phyloP scores from a whole-genome alignment of 92 coral and sea anemone genomes.

The Phenganax marumi region DNA sequence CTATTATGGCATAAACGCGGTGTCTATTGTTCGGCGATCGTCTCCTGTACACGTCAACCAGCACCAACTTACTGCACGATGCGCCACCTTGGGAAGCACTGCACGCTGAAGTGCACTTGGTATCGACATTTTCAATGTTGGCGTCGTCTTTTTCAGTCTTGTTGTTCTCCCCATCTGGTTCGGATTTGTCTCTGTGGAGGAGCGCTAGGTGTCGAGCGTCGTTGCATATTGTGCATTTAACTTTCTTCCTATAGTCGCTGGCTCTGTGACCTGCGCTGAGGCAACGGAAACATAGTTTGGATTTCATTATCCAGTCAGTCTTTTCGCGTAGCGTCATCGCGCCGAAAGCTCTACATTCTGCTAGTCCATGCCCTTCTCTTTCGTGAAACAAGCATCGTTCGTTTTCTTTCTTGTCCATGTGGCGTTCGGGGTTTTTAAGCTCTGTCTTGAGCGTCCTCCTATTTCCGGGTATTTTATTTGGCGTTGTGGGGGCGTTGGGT shows the following conservation, averaged over 20 bases:
- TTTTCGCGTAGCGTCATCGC: background rate
- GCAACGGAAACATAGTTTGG: slow-evolving; percentile 22
- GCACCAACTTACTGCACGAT: slow-evolving; percentile 55
- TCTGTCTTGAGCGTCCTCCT: background rate
- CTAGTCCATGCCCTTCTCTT: background rate
- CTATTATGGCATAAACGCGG: slow-evolving; percentile 53
- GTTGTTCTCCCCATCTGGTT: background rate
- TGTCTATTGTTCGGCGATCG: slow-evolving; percentile 29
- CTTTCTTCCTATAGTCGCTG: background rate
- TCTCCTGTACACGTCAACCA: slow-evolving; percentile 44
- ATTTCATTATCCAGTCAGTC: background rate
- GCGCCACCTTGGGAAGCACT: no score
- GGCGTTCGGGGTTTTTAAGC: background rate
- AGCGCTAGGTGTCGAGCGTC: slow-evolving; percentile 26
- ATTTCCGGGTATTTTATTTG: background rate
- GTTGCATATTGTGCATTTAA: background rate
- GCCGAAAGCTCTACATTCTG: slow-evolving; percentile 2
- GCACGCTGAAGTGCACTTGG: slow-evolving; percentile 40
- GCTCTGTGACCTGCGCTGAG: background rate
- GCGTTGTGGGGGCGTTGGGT: slow-evolving; percentile 12
- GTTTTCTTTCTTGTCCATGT: background rate
- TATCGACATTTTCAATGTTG: slow-evolving; percentile 2
- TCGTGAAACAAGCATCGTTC: slow-evolving; percentile 8
- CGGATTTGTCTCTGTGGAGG: slow-evolving; percentile 41
- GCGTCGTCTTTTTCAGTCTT: slow-evolving; percentile 9